Conservation (phyloP, 2,113 vertebrate genomes). For the Tringa solitaria region DNA sequence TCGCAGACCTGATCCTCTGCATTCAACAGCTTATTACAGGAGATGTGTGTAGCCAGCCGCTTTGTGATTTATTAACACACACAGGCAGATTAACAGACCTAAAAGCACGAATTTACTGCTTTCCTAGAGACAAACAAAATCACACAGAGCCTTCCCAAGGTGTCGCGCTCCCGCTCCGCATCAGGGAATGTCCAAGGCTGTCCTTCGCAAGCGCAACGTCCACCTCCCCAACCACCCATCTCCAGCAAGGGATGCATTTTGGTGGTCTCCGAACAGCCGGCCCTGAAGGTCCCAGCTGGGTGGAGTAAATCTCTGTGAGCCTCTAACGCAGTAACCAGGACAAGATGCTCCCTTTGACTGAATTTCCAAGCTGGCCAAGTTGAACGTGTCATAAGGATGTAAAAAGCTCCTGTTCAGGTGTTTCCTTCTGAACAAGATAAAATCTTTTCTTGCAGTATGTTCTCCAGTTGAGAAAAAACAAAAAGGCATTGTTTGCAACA, state of each 20-base stretch:
- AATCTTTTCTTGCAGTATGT: not conserved
- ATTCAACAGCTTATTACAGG: not conserved
- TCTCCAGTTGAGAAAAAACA: not conserved
- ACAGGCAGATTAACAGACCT: not conserved
- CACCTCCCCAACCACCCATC: not conserved
- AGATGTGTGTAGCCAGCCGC: not conserved
- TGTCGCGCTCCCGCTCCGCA: accelerated
- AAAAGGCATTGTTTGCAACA: not conserved
- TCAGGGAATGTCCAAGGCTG: accelerated
- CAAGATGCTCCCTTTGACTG: accelerated
- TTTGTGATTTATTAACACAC: not conserved
- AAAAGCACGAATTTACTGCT: not conserved
- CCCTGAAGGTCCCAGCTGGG: not conserved
- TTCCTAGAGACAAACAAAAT: not conserved
- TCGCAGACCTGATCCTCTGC: not conserved
- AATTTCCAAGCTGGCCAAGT: accelerated
- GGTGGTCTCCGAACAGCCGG: not conserved
- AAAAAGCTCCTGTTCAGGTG: not conserved
- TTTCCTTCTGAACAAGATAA: not conserved
- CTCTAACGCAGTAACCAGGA: not conserved
- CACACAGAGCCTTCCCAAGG: not conserved
- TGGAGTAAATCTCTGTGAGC: not conserved
- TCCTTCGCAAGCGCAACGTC: accelerated
- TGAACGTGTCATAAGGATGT: not conserved
- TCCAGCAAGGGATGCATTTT: not conserved